Percentiles rank a stretch among this genome's conserved stretches.
Evolutionary conservation across 1,140 invertebrate species (phyloP).

Genomic region (Oncopodura yosiiana): DNA sequence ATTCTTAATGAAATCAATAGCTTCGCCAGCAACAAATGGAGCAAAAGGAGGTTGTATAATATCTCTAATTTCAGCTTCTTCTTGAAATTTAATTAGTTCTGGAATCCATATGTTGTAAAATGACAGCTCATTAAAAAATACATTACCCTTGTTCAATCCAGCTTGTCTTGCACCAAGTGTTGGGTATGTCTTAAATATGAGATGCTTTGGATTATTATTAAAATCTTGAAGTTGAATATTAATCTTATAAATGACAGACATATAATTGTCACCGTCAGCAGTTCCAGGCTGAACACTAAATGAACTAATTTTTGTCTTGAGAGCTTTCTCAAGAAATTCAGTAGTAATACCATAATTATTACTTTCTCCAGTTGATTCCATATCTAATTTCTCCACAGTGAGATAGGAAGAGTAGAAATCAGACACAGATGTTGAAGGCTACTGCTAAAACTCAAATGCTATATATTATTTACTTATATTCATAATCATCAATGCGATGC

Average conservation of each 20-base stretch:
- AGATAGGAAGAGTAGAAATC: too few relatives aligned
- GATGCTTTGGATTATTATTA: neutral
- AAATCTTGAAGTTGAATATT: neutral
- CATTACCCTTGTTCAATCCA: neutral
- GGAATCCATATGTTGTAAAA: conserved; percentile 6
- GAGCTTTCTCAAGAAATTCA: conserved; percentile 1
- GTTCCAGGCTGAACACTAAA: neutral
- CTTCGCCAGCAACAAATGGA: neutral
- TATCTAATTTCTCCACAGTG: too few relatives aligned
- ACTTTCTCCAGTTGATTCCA: too few relatives aligned
- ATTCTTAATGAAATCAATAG: too few relatives aligned
- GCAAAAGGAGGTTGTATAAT: neutral
- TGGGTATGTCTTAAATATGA: neutral
- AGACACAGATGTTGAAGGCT: too few relatives aligned
- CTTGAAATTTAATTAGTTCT: conserved; percentile 2
- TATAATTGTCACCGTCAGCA: conserved; percentile 15
- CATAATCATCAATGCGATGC: too few relatives aligned
- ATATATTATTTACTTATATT: too few relatives aligned
- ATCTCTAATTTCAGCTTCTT: neutral
- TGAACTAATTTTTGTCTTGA: neutral
- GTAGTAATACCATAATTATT: too few relatives aligned
- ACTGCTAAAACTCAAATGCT: too few relatives aligned
- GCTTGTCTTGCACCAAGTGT: neutral
- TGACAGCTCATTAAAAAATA: conserved; percentile 5
- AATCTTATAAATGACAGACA: neutral